Evolutionary conservation across 2,888 invertebrate species (phyloP), one percentile per base, ranked within the genome.

Genomic region (Caenorhabditis zanzibari): DNA sequence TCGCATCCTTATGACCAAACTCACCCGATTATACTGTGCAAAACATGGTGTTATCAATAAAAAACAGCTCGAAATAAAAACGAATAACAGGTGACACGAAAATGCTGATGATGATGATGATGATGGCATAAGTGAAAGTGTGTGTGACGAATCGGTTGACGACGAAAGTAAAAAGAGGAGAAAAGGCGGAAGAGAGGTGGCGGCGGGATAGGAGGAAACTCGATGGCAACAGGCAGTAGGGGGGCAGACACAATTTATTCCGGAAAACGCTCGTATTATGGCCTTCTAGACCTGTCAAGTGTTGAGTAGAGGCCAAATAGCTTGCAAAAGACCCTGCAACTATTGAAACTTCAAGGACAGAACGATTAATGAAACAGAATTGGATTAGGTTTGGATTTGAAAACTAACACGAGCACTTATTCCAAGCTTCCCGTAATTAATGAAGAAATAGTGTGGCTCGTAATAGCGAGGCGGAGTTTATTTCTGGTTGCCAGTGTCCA

Each of bases 71-170:
- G 44, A 56, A 76, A 61, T 19, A 19, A 72, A 66, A 49, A 68
- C 32, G 26, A 64, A 63, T 35, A 66, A 59, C 7, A 56, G 32
- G 54, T 41, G 73, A 61, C 63, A 73, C 47, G 47, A 32, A 77
- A 82, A 72, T 54, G 24, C 47, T 47, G 47, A 10, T 12, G 71
- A 64, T 41, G 61, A 72, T 59, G 79, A 54, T 54, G 66, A n/a
- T 26, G 68, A 77, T 82, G 82, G 82, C 82, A 82, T 82, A 82
- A 77, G 82, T 82, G 82, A 82, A 82, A 82, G 77, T 68, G 68
- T 82, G 66, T 82, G 72, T 73, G 68, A 77, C 72, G 82, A 82
- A 82, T 82, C 52, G 66, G 63, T 71, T 71, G 77, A 26, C 69
- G 77, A 47, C 54, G 66, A 71, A 79, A 79, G 68, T 69, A 69